A percentile compares a stretch with the other conserved stretches of the same genome.
Evolutionary conservation across 2,113 vertebrate species (phyloP).

Genomic region (Argyrosomus japonicus): DNA sequence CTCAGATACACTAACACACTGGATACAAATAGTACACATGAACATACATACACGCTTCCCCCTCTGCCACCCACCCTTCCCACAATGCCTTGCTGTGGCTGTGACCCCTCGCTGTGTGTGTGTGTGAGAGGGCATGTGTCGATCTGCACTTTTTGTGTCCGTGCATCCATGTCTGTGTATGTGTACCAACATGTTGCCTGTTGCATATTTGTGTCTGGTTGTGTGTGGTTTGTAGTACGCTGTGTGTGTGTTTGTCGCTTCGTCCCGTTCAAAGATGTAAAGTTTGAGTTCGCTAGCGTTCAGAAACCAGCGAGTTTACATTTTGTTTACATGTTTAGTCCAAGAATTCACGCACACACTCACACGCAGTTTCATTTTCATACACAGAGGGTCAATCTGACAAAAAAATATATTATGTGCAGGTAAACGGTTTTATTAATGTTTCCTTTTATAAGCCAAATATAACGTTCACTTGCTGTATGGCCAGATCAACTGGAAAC

Average conservation of each 20-base stretch:
- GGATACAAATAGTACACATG: slow-evolving; percentile 22
- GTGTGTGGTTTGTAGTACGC: slow-evolving; percentile 22
- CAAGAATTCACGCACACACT: slow-evolving; percentile 9
- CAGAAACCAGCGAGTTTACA: slow-evolving; percentile 50
- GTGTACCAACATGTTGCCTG: slow-evolving; percentile 49
- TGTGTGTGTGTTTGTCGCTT: slow-evolving; percentile 24
- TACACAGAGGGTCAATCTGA: slow-evolving; percentile 4
- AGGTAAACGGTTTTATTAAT: background rate
- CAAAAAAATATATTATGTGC: background rate
- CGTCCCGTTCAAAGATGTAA: slow-evolving; percentile 26
- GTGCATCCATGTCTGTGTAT: slow-evolving; percentile 26
- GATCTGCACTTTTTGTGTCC: slow-evolving; percentile 23
- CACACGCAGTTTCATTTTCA: background rate
- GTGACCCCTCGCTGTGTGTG: slow-evolving; percentile 42
- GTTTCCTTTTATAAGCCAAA: slow-evolving; percentile 48
- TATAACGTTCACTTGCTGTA: slow-evolving; percentile 25
- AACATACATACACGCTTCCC: slow-evolving; percentile 12
- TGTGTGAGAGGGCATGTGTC: background rate
- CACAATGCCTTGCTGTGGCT: slow-evolving; percentile 35
- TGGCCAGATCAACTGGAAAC: background rate
- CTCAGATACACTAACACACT: slow-evolving; percentile 21
- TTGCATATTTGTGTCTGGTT: slow-evolving; percentile 19
- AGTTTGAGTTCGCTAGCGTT: slow-evolving; percentile 8
- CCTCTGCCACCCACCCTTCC: background rate
- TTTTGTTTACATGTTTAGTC: slow-evolving; percentile 65